Conservation (phyloP, 2,797 vertebrate genomes). For the Taenioides sp. region DNA sequence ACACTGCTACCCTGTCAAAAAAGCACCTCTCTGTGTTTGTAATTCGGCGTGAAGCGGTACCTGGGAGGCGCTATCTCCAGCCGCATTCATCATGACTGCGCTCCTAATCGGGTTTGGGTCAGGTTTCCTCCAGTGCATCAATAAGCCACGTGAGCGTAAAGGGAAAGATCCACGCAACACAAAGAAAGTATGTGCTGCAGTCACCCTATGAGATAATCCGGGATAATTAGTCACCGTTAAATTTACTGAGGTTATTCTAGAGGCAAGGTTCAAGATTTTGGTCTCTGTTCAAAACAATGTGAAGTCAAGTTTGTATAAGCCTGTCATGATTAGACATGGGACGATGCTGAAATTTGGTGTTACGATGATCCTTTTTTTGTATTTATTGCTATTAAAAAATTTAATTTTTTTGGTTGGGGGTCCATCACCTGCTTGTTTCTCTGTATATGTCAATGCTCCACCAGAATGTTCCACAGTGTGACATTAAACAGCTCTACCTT, state of each 20-base stretch:
- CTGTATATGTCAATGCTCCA: no score
- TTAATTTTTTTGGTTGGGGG: no score
- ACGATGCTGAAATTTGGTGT: no score
- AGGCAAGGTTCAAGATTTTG: slow-evolving; percentile 23
- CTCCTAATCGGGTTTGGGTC: slow-evolving; percentile 45
- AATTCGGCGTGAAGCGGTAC: slow-evolving; percentile 54
- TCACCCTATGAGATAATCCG: slow-evolving; percentile 48
- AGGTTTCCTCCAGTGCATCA: slow-evolving; percentile 32
- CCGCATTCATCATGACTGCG: slow-evolving; percentile 52
- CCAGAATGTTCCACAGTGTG: no score
- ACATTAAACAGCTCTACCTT: no score
- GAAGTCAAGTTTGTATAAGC: neutral
- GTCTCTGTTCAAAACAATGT: slow-evolving; percentile 2
- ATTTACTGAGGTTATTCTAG: slow-evolving; percentile 33
- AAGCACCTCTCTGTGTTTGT: slow-evolving; percentile 56
- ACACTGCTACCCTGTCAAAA: slow-evolving; percentile 53
- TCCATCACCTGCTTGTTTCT: no score
- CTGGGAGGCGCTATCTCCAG: slow-evolving; percentile 47
- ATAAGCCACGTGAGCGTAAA: slow-evolving; percentile 49
- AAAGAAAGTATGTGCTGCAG: slow-evolving; percentile 46
- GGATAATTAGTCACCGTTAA: slow-evolving; percentile 48
- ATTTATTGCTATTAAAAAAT: no score
- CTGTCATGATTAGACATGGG: no score
- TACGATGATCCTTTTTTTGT: no score
- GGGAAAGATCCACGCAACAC: slow-evolving; percentile 43